Conservation (phyloP, 2,113 vertebrate species). For the Tyto alba region DNA sequence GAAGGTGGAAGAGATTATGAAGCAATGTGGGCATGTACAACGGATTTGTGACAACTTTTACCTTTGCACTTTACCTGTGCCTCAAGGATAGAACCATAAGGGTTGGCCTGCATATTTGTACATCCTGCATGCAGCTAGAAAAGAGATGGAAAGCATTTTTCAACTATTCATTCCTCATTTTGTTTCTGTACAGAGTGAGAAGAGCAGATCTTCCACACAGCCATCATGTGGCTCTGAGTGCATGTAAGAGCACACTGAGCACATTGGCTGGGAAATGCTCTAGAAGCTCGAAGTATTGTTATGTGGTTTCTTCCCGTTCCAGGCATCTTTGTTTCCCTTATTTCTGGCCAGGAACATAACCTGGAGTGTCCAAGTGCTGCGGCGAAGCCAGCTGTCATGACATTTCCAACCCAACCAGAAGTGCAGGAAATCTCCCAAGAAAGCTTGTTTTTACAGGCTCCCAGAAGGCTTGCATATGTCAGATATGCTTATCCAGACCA, state of each 20-base stretch:
- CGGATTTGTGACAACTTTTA: not conserved
- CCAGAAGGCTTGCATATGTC: slow-evolving; percentile 25
- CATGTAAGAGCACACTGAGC: not conserved
- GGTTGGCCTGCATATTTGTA: not conserved
- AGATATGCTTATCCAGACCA: slow-evolving; percentile 50
- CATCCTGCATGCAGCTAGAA: not conserved
- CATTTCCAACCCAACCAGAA: slow-evolving; percentile 40
- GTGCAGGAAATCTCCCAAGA: slow-evolving; percentile 46
- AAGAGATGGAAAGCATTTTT: not conserved
- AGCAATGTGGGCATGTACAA: not conserved
- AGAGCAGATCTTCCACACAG: not conserved
- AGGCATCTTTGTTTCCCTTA: not conserved
- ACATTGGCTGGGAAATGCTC: not conserved
- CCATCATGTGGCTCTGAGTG: not conserved
- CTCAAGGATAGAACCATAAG: not conserved
- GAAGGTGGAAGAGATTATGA: not conserved
- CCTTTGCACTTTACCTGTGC: not conserved
- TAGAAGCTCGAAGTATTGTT: not conserved
- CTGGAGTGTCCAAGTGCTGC: not conserved
- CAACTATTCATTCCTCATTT: not conserved
- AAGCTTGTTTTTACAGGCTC: slow-evolving; percentile 39
- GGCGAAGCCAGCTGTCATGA: not conserved
- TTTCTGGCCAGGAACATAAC: slow-evolving; percentile 15
- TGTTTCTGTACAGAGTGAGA: not conserved
- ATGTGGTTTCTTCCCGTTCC: slow-evolving; percentile 7